Evolutionary conservation across 2,797 vertebrate genomes (phyloP), one percentile per base, ranked within the genome.

Genomic region (Dryobates pubescens): DNA sequence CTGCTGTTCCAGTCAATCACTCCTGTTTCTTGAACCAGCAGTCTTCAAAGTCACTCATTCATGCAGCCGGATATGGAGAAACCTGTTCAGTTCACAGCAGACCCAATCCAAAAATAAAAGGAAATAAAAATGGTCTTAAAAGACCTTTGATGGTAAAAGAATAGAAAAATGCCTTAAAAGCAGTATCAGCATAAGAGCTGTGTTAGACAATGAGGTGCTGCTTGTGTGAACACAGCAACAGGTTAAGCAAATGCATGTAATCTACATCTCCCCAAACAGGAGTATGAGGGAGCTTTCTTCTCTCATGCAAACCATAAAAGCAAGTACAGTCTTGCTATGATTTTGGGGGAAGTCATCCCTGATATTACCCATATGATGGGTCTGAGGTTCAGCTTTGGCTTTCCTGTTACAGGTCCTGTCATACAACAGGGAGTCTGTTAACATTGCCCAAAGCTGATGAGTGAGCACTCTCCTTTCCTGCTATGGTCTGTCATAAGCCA

Each of bases 1-100:
- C 96, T 91, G 77, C 85, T 96, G 93, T 93, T 97, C 79, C 92
- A 96, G 96, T 96, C 92, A 96, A 97, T 96, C 95, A 96, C 69
- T 85, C 70, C 69, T 49, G 73, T 79, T 69, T 83, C 92, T 90
- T 86, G 81, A 94, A 89, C 91, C 64, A 93, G 88, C 45, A 93
- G 67, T 79, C 89, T 95, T 92, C 74, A 91, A 93, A 97, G 80
- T 74, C 71, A 94, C 92, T 90, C 36, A 10, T 96, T 97, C 88
- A 89, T 17, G 6, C 47, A 83, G 71, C 51, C 23, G 12, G 90
- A 90, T 75, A 92, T 41, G 34, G 70, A 88, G 90, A 76, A 93
- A 92, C 73, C 53, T 94, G 77, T 74, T 79, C 68, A 82, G 59
- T 74, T 91, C 69, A 85, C 22, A 87, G 70, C 59, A 80, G 61